Percentiles rank a stretch among this genome's conserved stretches.
These are phyloP conservation scores for Stegastes partitus DNA, from an alignment of 2,113 vertebrate species.

Conservation along the genomic window DNA sequence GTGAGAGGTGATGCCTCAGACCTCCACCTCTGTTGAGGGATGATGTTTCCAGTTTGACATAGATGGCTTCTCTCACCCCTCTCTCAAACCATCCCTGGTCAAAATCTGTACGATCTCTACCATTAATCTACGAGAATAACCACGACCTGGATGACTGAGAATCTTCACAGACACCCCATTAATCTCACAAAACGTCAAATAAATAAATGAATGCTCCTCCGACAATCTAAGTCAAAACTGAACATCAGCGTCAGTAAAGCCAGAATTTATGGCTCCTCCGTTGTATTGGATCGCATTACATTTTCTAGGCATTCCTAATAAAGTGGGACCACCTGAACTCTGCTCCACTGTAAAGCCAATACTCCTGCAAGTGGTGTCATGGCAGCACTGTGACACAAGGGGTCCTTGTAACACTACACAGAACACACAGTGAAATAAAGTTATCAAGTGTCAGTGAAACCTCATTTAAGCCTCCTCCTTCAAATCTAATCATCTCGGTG, in stretches of 20 bases:
- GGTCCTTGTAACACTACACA: conserved; percentile 51
- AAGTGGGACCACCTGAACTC: background rate
- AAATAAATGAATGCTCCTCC: background rate
- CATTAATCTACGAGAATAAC: too few species aligned
- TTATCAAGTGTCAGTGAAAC: background rate
- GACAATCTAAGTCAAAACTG: too few species aligned
- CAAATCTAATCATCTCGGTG: background rate
- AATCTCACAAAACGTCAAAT: background rate
- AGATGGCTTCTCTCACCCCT: too few species aligned
- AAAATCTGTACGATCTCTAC: too few species aligned
- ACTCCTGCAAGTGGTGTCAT: conserved; percentile 21
- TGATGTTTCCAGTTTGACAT: too few species aligned
- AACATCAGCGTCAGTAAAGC: too few species aligned
- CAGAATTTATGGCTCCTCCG: too few species aligned
- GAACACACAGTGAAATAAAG: background rate
- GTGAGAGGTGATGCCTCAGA: too few species aligned
- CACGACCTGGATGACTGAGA: too few species aligned
- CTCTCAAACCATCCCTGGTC: too few species aligned
- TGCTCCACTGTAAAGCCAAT: background rate
- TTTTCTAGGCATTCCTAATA: background rate
- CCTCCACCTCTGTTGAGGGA: too few species aligned
- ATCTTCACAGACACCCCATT: too few species aligned
- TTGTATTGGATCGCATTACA: background rate
- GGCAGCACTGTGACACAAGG: conserved; percentile 52
- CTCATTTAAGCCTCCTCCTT: background rate